Base-by-base conservation (phyloP, 2,888 invertebrate species). In the Stenurella melanura region DNA sequence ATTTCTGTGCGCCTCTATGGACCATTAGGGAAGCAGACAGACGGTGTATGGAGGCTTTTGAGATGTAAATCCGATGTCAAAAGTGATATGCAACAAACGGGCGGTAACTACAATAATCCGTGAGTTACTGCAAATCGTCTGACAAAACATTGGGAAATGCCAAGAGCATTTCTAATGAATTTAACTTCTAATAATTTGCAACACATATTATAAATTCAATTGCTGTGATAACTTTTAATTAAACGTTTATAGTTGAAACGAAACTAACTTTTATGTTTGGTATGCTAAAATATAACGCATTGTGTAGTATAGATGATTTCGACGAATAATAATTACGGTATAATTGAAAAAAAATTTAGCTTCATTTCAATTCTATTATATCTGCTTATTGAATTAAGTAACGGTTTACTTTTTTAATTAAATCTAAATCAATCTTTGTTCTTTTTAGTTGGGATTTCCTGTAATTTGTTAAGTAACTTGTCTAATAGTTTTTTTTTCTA, bases 391-490 rank as follows among this genome's bases (percentile, higher is more conserved):
- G 75, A 75, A 75, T 75, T 75, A 70, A 64, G 56, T 75, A 75
- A 75, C 70, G 70, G 75, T 75, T 75, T 75, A 75, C 75, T 75
- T 70, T 69, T 69, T 64, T 69, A 75, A 75, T 75, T 70, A 64
- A 66, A 67, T 73, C 73, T 60, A 73, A 72, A 72, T 72, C 42
- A 58, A 66, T 67, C 73, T 73, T 73, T 73, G 66, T 64, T 73
- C 73, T 73, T 58, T 73, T 64, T 66, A 58, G 66, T 19, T 66
- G 66, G 66, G 66, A 67, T 67, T 67, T 64, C 64, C 64, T 58
- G 73, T 57, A 66, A 57, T 66, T 73, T 66, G 73, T 73, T 67
- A 66, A 66, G 58, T 66, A 67, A 67, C 66, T 73, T 66, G 42
- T 26, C 58, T 66, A 66, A 66, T 58, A 66, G 72, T 58, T 69